Base-by-base conservation (phyloP, 2,113 vertebrate genomes). In the Probosciger aterrimus region DNA sequence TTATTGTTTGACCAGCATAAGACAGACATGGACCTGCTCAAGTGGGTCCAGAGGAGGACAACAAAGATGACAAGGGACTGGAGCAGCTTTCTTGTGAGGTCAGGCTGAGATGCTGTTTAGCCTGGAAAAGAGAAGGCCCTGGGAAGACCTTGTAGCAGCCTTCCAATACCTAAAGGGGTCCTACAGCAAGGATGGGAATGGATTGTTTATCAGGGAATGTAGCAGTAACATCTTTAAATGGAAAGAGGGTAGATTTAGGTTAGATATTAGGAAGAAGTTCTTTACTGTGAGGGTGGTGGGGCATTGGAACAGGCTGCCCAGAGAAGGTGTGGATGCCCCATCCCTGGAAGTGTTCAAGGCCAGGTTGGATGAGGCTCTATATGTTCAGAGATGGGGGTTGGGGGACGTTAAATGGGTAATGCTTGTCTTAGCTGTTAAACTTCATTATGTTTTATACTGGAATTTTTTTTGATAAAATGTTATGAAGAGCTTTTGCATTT, bases 1-100 rank as follows among this genome's bases (percentile, higher is more conserved):
- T 0, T 83, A 18, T 28, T 12, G 3, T 10, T 37, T 59, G 65
- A 85, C 33, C 33, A 62, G 37, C 14, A 3, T 52, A 69, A 44
- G 19, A n/a, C 6, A 22, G 47, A 24, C 6, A 6, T 44, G 11
- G 9, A 7, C 2, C 4, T 31, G 12, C 33, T 73, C 7, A 10
- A 18, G 18, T 4, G 20, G 7, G 28, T 55, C 33, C 33, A 50
- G 47, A 73, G 47, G 23, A 70, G 24, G n/a, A 22, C 11, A 17
- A 14, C 0, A 0, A 14, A 46, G 41, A 12, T 35, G 39, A 18
- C 44, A 20, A 16, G 35, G 33, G 16, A 4, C n/a, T 69, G 55
- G n/a, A 79, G 6, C 22, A 79, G 5, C 6, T 82, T 4, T 2
- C 11, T 9, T 53, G 0, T 37, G 49, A 92, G 22, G 22, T 47